Percentiles rank a stretch among this genome's conserved stretches.
These are phyloP conservation scores for Sardinella longiceps DNA, from an alignment of 2,797 vertebrate genomes.

Conservation along the genomic window DNA sequence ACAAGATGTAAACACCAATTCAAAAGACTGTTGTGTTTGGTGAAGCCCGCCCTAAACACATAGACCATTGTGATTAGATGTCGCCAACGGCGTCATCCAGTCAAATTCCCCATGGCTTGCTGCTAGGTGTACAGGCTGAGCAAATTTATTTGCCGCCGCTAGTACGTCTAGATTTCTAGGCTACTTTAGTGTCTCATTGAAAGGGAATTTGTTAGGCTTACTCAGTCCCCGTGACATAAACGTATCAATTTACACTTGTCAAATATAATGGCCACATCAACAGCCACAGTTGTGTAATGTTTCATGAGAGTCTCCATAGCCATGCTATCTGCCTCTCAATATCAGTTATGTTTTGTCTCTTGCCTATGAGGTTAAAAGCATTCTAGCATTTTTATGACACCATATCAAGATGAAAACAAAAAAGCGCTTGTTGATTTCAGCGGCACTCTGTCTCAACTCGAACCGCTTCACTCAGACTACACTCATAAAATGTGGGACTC, in stretches of 20 bases:
- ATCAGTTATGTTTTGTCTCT: background rate
- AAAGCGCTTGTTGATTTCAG: background rate
- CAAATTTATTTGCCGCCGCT: too few relatives aligned
- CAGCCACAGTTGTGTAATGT: background rate
- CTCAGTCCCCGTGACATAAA: background rate
- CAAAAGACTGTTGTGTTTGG: too few relatives aligned
- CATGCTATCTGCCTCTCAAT: background rate
- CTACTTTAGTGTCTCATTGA: background rate
- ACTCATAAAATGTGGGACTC: background rate
- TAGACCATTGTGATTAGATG: too few relatives aligned
- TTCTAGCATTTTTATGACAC: background rate
- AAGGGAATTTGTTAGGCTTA: background rate
- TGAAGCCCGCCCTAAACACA: too few relatives aligned
- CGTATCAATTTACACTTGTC: background rate
- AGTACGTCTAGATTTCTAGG: too few relatives aligned
- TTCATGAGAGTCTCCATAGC: background rate
- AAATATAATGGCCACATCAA: background rate
- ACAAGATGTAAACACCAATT: too few relatives aligned
- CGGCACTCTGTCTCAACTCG: background rate
- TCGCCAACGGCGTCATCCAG: too few relatives aligned
- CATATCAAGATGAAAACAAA: conserved; percentile 10
- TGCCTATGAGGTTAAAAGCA: background rate
- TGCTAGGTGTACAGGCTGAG: too few relatives aligned
- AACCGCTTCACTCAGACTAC: background rate
- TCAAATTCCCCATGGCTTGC: too few relatives aligned